Evolutionary conservation across 2,888 invertebrate genomes (phyloP), one percentile per base, ranked within the genome.

Genomic region (Acrocera orbiculus): DNA sequence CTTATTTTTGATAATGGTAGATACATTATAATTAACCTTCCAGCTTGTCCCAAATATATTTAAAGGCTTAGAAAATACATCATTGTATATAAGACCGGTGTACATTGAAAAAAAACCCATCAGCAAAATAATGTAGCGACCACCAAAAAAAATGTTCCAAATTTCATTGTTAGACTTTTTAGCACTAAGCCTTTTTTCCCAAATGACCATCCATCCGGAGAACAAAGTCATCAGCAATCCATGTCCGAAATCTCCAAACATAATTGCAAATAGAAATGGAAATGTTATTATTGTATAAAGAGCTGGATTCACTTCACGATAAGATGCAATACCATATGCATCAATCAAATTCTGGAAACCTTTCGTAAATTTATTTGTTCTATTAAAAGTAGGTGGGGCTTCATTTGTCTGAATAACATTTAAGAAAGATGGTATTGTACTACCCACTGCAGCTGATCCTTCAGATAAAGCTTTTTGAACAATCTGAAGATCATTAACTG

Each of bases 41-140:
- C 93, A 96, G 32, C 77, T 67, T 0, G 89, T 82, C 1, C 89
- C 87, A 61, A 96, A 96, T 26, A 96, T 68, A 55, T 95, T 96
- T 45, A 95, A 56, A 2, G 92, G 85, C 56, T 93, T 95, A 20
- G 93, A 89, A 66, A 95, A 98, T 24, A 86, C 64, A 57, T 98
- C 98, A 61, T 98, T 98, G 66, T 98, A 98, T 41, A 98, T 79
- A n/a, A 95, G 54, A 0, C 98, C 96, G 4, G 96, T 95, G 65
- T 98, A 98, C 62, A 95, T 78, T 0, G 95, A 93, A 65, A 98
- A 98, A 9, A 85, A 39, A 0, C 95, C 95, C 96, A 98, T 98
- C 27, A 98, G 67, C 6, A 95, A 66, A 34, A 98, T 83, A 41
- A 98, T 89, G 64, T 98, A 98, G 31, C 98, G 83, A 3, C 96